Conservation (phyloP, 1,140 invertebrate genomes). For the Pteromalus puparum region DNA sequence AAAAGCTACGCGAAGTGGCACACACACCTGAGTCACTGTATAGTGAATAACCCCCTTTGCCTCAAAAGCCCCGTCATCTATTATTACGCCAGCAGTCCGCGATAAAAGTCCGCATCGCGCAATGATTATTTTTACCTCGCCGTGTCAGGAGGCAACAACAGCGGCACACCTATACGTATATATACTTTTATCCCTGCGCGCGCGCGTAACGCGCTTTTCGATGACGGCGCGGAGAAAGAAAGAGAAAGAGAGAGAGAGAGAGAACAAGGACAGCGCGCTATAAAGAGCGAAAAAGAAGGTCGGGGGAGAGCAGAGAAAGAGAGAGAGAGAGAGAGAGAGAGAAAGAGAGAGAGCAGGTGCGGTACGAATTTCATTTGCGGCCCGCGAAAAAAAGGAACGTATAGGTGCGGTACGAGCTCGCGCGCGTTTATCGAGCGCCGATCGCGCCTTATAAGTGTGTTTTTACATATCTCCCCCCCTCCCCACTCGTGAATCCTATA, state of each 20-base stretch:
- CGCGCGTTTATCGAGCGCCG: slow-evolving; percentile 22
- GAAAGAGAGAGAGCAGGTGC: slow-evolving; percentile 38
- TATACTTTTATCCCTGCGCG: neutral
- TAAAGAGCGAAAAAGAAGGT: neutral
- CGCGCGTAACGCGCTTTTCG: slow-evolving; percentile 10
- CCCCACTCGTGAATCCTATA: neutral
- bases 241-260: neutral
- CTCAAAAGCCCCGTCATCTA: no score
- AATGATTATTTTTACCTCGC: slow-evolving; percentile 35
- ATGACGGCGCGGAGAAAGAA: neutral
- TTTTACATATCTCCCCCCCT: neutral
- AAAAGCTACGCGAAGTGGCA: no score
- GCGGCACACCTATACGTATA: no score
- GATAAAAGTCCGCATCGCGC: neutral
- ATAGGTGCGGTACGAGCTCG: neutral
- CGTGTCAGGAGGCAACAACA: no score
- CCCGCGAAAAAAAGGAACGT: neutral
- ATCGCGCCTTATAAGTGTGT: slow-evolving; percentile 20
- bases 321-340: neutral
- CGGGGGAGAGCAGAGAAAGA: neutral
- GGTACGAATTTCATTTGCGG: slow-evolving; percentile 49
- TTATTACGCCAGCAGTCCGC: no score
- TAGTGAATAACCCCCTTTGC: no score
- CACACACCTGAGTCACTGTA: no score
- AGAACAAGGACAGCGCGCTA: neutral